Evolutionary conservation across 2,113 vertebrate genomes (phyloP), one percentile per base, ranked within the genome.

Genomic region (Caranx melampygus): DNA sequence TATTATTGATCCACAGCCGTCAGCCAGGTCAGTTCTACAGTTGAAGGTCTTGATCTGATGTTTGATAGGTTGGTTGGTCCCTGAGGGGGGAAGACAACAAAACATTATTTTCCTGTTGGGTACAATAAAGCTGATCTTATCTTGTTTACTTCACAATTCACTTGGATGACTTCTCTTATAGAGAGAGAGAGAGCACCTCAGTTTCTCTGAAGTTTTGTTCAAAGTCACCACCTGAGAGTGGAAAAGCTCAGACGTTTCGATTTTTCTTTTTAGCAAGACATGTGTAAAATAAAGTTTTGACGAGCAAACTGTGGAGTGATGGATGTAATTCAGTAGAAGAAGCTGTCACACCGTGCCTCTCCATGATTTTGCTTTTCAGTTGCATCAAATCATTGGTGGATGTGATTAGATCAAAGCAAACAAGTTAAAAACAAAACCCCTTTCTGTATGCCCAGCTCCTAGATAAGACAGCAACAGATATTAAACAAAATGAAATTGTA

Each of bases 71-170:
- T 58, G 31, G 47, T 35, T 44, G 65, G 9, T 60, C 54, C 58
- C 66, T 21, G 33, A 18, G 34, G 26, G 52, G 81, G 13, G 67
- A 73, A 71, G 5, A 35, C 52, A 59, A 47, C 26, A 58, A 77
- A 86, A 78, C 26, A 78, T 62, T 11, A 54, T 78, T 78, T 78
- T 66, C 72, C 59, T 67, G 35, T 40, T 34, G 69, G 63, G 61
- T 73, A 67, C 40, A 70, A 80, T 79, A 57, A 74, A 35, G 40
- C 33, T 31, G 44, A 68, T 80, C 47, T 61, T 79, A 73, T 88
- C 76, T 59, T 42, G n/a, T 83, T 58, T 74, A 70, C 70, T 87
- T 71, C 71, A 64, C 75, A 44, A 26, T 54, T 18, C 67, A 69
- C 49, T 71, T 13, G n/a, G 77, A 73, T 52, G 34, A 26, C 70